Evolutionary conservation across 2,797 vertebrate species (phyloP).

Genomic region (Thripadectes ignobilis): DNA sequence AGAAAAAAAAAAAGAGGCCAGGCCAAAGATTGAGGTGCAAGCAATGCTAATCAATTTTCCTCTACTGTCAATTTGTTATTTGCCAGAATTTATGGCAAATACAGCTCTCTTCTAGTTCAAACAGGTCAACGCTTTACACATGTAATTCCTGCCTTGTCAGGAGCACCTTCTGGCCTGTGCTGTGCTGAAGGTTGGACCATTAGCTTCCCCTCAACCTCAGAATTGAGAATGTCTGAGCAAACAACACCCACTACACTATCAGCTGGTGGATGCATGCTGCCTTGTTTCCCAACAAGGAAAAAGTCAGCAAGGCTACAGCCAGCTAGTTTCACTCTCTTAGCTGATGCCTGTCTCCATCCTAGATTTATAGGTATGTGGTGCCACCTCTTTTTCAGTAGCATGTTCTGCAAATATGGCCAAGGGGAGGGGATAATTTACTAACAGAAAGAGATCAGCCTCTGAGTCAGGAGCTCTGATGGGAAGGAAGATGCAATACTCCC

Average conservation of each 20-base stretch:
- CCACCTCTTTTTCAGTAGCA: background rate
- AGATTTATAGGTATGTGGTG: constrained; percentile 7
- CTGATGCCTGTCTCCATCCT: background rate
- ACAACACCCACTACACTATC: background rate
- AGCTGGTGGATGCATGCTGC: background rate
- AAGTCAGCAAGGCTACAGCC: background rate
- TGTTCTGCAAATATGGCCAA: constrained; percentile 35
- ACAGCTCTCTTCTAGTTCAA: background rate
- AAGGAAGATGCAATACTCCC: constrained; percentile 47
- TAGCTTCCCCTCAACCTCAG: background rate
- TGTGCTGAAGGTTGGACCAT: background rate
- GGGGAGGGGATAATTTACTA: constrained; percentile 12
- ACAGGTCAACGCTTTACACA: background rate
- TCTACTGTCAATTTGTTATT: background rate
- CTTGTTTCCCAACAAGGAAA: background rate
- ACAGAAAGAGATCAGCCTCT: constrained; percentile 31
- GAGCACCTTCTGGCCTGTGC: background rate
- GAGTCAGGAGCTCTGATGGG: constrained; percentile 40
- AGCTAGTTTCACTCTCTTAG: background rate
- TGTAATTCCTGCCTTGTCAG: background rate
- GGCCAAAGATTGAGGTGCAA: background rate
- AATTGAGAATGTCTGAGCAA: background rate
- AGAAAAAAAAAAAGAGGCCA: background rate
- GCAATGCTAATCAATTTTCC: background rate
- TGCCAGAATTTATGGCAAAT: background rate